These are phyloP conservation scores for Centropyge bicolor DNA, from an alignment of 2,797 vertebrate genomes.

Conservation along the genomic window DNA sequence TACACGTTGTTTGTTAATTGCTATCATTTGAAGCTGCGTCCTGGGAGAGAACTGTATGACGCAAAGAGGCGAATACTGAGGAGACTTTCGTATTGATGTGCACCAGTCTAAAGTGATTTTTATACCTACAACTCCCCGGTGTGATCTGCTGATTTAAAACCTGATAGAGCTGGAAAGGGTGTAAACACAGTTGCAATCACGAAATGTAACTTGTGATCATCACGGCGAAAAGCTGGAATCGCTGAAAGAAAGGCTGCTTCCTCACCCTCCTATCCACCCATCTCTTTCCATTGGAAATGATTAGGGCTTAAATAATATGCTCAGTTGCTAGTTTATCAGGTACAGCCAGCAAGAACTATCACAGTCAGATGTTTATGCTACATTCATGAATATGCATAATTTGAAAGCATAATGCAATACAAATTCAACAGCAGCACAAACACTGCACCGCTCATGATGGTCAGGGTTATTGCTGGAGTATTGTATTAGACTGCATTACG, in stretches of 20 bases:
- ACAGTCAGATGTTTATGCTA: background rate
- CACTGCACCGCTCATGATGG: background rate
- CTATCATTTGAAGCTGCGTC: conserved; percentile 22
- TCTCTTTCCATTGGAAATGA: background rate
- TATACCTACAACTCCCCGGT: background rate
- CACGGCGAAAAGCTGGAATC: background rate
- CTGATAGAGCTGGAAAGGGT: background rate
- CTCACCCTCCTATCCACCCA: background rate
- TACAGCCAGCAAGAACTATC: background rate
- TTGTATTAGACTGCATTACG: too few species aligned
- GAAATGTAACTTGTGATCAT: conserved; percentile 15
- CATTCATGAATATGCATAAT: background rate
- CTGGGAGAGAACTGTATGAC: background rate
- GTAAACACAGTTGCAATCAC: conserved; percentile 5
- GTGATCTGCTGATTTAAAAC: background rate
- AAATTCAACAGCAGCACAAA: background rate
- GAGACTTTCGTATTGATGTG: background rate
- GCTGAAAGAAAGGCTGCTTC: background rate
- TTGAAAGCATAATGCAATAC: background rate
- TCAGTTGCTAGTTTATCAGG: background rate
- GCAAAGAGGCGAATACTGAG: background rate
- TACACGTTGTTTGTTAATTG: conserved; percentile 8
- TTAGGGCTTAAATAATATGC: background rate
- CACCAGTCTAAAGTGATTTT: background rate
- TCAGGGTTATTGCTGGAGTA: background rate